Evolutionary conservation across 2,113 vertebrate species (phyloP).

Genomic region (Myotis davidii): DNA sequence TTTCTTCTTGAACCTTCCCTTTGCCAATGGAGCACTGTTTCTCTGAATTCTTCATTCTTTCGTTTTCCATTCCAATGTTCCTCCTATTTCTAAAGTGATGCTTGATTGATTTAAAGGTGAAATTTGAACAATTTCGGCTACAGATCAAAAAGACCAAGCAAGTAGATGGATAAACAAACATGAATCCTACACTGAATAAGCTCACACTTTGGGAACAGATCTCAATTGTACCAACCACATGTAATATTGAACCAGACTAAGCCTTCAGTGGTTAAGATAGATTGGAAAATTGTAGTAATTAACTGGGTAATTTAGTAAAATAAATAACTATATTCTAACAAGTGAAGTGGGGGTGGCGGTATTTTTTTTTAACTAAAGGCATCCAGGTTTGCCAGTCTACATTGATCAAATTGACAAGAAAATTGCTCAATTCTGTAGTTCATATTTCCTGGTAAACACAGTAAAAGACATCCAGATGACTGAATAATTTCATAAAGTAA

Average conservation of each 20-base stretch:
- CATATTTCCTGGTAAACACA: conserved; percentile 67
- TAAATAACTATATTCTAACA: conserved; percentile 60
- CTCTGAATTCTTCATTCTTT: background rate
- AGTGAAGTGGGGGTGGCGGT: background rate
- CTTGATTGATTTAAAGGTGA: background rate
- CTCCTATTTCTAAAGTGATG: background rate
- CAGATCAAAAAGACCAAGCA: conserved; percentile 3
- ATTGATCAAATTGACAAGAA: conserved; percentile 67
- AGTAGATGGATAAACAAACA: conserved; percentile 1
- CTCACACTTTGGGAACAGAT: background rate
- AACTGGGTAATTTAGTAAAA: conserved; percentile 57
- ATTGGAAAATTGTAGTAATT: conserved; percentile 68
- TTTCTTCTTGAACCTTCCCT: background rate
- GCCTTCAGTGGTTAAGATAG: background rate
- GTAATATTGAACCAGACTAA: conserved; percentile 1
- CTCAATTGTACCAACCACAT: background rate
- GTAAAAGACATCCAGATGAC: conserved; percentile 56
- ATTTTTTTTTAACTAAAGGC: background rate
- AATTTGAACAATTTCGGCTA: conserved; percentile 24
- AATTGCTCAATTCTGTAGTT: conserved; percentile 70
- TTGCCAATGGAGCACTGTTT: background rate
- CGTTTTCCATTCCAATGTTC: background rate
- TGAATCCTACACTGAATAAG: background rate
- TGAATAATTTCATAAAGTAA: conserved; percentile 58
- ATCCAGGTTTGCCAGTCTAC: conserved; percentile 35